Percentiles rank a stretch among this genome's conserved stretches.
phyloP scores from a whole-genome alignment of 2,888 invertebrate species.

The Julus scanicus region DNA sequence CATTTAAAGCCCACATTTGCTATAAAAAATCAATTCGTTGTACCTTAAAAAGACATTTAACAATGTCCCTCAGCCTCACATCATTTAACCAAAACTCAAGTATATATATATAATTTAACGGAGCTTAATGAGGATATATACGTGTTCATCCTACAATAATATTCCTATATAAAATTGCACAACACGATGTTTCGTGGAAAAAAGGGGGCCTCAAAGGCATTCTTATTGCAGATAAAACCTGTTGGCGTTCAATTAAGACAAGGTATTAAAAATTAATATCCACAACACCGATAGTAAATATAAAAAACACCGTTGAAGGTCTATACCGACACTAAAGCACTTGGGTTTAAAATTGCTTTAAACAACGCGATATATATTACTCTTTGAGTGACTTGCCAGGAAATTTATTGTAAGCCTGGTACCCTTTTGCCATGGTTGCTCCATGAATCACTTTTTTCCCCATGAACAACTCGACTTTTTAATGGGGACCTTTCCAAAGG shows the following conservation, averaged over 20 bases:
- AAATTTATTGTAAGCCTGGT: background rate
- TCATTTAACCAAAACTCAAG: too few relatives aligned
- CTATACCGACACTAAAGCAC: background rate
- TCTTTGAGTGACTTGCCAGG: background rate
- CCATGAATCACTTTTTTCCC: background rate
- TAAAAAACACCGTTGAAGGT: background rate
- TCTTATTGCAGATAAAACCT: too few relatives aligned
- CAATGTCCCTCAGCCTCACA: too few relatives aligned
- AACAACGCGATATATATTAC: background rate
- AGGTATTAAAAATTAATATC: background rate
- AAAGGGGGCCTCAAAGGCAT: too few relatives aligned
- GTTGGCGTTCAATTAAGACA: constrained; percentile 11
- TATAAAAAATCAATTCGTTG: too few relatives aligned
- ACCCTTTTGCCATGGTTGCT: background rate
- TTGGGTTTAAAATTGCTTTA: background rate
- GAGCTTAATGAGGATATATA: too few relatives aligned
- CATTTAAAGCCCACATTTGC: too few relatives aligned
- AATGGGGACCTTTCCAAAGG: background rate
- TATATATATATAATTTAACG: too few relatives aligned
- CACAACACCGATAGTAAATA: background rate
- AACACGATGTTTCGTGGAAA: too few relatives aligned
- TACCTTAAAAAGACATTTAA: too few relatives aligned
- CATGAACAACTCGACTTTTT: constrained; percentile 19
- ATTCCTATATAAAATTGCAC: too few relatives aligned
- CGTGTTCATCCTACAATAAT: too few relatives aligned